phyloP scores from a whole-genome alignment of 2,888 invertebrate species.

The Euclidia mi region DNA sequence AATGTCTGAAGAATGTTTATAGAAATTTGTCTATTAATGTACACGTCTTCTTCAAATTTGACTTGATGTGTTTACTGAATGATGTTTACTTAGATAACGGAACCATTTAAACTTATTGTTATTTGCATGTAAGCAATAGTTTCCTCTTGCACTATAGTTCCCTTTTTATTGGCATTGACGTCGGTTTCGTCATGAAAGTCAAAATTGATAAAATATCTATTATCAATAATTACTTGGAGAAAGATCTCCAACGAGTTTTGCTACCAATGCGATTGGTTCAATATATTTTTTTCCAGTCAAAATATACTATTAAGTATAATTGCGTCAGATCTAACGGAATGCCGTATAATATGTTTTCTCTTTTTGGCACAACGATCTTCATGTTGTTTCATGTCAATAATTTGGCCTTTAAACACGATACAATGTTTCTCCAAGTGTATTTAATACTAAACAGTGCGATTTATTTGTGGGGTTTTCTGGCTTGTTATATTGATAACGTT shows the following conservation, averaged over 20 bases:
- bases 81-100: too few relatives aligned
- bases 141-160: too few relatives aligned
- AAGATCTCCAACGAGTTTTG: not conserved
- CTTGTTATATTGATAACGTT: not conserved
- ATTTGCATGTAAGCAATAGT: too few relatives aligned
- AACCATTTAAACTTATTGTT: too few relatives aligned
- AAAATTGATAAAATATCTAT: not conserved
- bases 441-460: not conserved
- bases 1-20: too few relatives aligned
- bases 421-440: too few relatives aligned
- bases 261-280: not conserved
- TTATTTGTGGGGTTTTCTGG: not conserved
- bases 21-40: too few relatives aligned
- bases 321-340: constrained; percentile 20
- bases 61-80: too few relatives aligned
- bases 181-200: not conserved
- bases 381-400: not conserved
- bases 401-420: not conserved
- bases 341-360: constrained; percentile 10
- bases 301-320: constrained; percentile 32
- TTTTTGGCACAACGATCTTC: not conserved
- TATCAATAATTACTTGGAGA: not conserved
- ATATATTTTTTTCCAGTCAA: constrained; percentile 22
- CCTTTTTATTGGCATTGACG: too few relatives aligned
- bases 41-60: too few relatives aligned